phyloP scores from a whole-genome alignment of 2,797 vertebrate genomes.

The Eulemur rubriventer region DNA sequence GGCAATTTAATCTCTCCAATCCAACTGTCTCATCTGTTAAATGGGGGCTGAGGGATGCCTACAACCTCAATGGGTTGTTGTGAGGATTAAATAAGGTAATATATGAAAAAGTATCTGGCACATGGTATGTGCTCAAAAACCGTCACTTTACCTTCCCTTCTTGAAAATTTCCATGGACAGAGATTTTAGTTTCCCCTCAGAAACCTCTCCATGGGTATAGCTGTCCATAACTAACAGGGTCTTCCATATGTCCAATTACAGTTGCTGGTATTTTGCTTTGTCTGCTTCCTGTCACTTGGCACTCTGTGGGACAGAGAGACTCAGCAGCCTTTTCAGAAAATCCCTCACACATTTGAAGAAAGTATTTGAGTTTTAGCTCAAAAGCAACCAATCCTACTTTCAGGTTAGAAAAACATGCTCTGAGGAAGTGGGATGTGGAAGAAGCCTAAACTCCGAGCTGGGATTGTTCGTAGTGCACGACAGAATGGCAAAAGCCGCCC shows the following conservation, averaged over 20 bases:
- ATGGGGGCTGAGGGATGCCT: neutral
- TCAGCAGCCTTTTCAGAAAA: slow-evolving; percentile 37
- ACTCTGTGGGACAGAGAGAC: slow-evolving; percentile 16
- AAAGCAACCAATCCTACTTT: neutral
- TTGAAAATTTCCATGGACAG: neutral
- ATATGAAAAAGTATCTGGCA: neutral
- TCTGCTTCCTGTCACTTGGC: neutral
- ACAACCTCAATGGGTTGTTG: neutral
- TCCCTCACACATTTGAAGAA: neutral
- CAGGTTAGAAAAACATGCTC: neutral
- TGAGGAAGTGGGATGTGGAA: neutral
- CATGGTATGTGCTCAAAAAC: neutral
- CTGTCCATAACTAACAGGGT: neutral
- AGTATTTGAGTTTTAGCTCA: neutral
- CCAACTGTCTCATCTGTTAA: neutral
- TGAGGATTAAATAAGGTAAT: slow-evolving; percentile 41
- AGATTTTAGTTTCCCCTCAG: neutral
- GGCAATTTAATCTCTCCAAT: neutral
- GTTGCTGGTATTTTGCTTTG: neutral
- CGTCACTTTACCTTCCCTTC: neutral
- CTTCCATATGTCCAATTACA: neutral
- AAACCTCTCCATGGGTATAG: neutral
- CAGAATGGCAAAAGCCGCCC: neutral
- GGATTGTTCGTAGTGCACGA: neutral
- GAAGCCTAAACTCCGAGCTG: neutral